Evolutionary conservation across 2,113 vertebrate species (phyloP).

Genomic region (Pterophyllum scalare): DNA sequence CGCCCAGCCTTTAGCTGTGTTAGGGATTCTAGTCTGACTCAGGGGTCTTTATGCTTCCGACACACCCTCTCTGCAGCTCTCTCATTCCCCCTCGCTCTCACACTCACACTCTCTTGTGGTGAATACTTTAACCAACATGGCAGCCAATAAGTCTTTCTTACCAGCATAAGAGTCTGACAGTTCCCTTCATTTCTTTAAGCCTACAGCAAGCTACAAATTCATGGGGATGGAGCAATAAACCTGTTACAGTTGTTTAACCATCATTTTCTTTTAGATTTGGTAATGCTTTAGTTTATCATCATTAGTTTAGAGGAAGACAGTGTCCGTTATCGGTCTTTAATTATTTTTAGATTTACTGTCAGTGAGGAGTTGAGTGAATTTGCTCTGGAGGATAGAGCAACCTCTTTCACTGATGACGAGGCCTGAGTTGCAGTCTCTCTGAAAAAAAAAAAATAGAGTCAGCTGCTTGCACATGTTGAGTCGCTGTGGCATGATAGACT

Average conservation of each 20-base stretch:
- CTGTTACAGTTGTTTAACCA: not conserved
- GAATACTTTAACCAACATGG: constrained; percentile 5
- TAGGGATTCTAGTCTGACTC: constrained; percentile 59
- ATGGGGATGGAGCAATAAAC: not conserved
- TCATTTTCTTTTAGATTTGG: not conserved
- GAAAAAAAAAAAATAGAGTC: constrained; percentile 58
- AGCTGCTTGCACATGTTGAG: constrained; percentile 60
- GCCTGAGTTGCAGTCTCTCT: not conserved
- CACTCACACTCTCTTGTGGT: not conserved
- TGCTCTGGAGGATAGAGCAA: too few relatives aligned
- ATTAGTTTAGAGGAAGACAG: not conserved
- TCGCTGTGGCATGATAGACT: constrained; percentile 55
- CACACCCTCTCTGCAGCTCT: constrained; percentile 22
- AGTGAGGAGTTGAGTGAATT: too few relatives aligned
- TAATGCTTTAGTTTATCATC: not conserved
- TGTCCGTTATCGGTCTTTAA: too few relatives aligned
- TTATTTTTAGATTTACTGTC: too few relatives aligned
- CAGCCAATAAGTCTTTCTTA: constrained; percentile 20
- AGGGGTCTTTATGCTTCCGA: constrained; percentile 35
- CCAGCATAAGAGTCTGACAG: not conserved
- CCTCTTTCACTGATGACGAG: too few relatives aligned
- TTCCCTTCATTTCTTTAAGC: not conserved
- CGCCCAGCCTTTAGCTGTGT: constrained; percentile 41
- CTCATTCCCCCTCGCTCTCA: not conserved
- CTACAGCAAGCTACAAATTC: not conserved